Evolutionary conservation across 1,140 invertebrate species (phyloP), one percentile per base, ranked within the genome.

Genomic region (Arctopsyche grandis): DNA sequence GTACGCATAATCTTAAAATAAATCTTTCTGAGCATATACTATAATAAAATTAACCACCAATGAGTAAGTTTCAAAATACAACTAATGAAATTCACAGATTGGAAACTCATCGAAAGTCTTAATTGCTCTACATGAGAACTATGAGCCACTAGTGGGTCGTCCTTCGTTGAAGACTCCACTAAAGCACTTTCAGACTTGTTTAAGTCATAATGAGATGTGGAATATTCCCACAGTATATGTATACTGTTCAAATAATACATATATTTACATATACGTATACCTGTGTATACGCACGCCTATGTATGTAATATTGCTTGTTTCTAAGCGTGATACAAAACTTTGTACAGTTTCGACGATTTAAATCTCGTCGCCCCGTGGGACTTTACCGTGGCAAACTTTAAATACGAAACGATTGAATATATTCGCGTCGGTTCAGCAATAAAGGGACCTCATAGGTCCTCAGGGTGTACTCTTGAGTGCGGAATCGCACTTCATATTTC

Each of bases 181-280:
- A 24, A 66, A 66, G 63, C 63, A 66, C 19, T 66, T 66, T 22
- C 10, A 26, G 63, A 66, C 63, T 66, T 66, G 24, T 22, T 26
- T 22, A 26, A 66, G 63, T 66, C 63, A 66, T 66, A 66, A 66
- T 22, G 63, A 66, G 63, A 66, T 66, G 63, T 66, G 63, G 63
- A 66, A 66, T 26, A 66, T 66, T 52, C 48, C 48, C 29, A 60
- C 9, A 16, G 16, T 60, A 60, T 16, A 60, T 19, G 56, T 0
- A 16, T 16, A 19, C 16, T n/a, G n/a, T n/a, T n/a, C n/a, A n/a
- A n/a, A 16, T 60, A 60, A 10, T 19, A 60, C 16, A 60, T 60
- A 19, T 19, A 9, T 19, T 21, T 5, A 5, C 48, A 10, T 19
- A 52, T 12, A 52, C 12, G 12, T 12, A n/a, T 12, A 52, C 16